A percentile compares a stretch with the other conserved stretches of the same genome.
Conservation (phyloP, 2,888 invertebrate species). For the Podabrus alpinus region DNA sequence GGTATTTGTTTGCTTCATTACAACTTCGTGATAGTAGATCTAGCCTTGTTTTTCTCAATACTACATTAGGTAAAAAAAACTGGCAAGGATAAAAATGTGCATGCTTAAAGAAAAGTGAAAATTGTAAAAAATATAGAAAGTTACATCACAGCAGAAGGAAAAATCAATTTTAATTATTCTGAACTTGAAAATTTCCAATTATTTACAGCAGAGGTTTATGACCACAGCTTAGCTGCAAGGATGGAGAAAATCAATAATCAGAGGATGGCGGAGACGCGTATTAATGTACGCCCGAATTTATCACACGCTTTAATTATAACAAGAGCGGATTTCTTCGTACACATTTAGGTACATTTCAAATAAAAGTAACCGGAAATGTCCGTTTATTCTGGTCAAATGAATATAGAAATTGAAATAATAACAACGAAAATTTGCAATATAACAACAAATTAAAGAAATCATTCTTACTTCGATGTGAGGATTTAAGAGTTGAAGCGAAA, state of each 20-base stretch:
- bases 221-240: conserved; percentile 4
- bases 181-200: neutral
- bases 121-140: neutral
- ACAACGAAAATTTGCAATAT: neutral
- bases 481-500: conserved; percentile 11
- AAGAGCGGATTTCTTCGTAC: neutral
- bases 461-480: conserved; percentile 20
- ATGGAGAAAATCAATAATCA: conserved; percentile 27
- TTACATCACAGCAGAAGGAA: neutral
- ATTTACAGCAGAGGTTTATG: conserved; percentile 8
- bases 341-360: neutral
- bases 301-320: neutral
- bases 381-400: neutral
- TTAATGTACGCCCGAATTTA: conserved; percentile 2
- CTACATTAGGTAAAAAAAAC: neutral
- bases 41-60: neutral
- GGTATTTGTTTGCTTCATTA: neutral
- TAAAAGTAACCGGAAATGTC: neutral
- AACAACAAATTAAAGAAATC: neutral
- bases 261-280: conserved; percentile 26
- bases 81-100: neutral
- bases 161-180: neutral
- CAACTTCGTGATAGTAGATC: neutral
- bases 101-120: neutral
- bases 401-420: neutral